Percentiles rank a stretch among this genome's conserved stretches.
These are phyloP conservation scores for Oxygymnocypris stewartii DNA, from an alignment of 2,113 vertebrate species.

Conservation along the genomic window DNA sequence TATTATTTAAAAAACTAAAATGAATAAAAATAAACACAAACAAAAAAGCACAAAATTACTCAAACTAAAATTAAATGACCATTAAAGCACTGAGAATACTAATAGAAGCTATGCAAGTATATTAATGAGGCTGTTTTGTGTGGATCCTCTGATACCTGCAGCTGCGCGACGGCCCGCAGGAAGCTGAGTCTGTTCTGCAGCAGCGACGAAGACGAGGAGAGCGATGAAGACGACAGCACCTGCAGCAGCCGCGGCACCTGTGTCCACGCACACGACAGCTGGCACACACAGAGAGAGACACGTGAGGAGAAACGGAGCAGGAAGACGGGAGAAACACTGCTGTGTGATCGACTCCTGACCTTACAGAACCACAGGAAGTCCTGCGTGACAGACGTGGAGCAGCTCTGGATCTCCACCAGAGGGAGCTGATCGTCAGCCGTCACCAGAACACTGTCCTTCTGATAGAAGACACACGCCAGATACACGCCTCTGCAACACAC, in stretches of 20 bases:
- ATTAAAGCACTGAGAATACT: too few relatives aligned
- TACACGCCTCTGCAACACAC: conserved; percentile 73
- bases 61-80: too few relatives aligned
- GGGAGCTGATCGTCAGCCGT: conserved; percentile 78
- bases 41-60: too few relatives aligned
- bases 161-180: conserved; percentile 74
- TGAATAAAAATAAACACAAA: too few relatives aligned
- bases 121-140: too few relatives aligned
- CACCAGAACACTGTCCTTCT: conserved; percentile 76
- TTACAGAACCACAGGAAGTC: conserved; percentile 79
- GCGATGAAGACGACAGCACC: conserved; percentile 68
- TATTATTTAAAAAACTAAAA: too few relatives aligned
- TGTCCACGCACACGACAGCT: conserved; percentile 80
- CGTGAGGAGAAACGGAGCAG: not conserved
- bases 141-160: conserved; percentile 67
- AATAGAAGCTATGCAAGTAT: too few relatives aligned
- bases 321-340: not conserved
- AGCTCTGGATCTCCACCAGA: conserved; percentile 78
- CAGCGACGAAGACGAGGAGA: conserved; percentile 75
- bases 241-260: conserved; percentile 77
- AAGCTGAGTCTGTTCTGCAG: conserved; percentile 79
- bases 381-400: conserved; percentile 73
- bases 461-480: conserved; percentile 74
- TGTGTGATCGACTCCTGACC: conserved; percentile 56
- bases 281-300: not conserved